A percentile compares a stretch with the other conserved stretches of the same genome.
Conservation (phyloP, 2,797 vertebrate species). For the Sebastes melanostomus region DNA sequence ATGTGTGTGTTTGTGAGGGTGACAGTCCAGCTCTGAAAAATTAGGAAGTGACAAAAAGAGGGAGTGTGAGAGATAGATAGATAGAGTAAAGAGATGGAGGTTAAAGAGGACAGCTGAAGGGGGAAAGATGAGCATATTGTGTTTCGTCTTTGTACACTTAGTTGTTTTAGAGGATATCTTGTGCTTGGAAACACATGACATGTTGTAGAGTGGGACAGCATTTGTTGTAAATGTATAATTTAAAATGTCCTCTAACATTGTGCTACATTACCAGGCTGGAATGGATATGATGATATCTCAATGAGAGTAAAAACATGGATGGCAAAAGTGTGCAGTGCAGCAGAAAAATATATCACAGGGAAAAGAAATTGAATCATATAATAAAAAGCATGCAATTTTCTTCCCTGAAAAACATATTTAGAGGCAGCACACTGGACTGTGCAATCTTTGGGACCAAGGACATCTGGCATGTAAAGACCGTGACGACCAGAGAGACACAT, state of each 20-base stretch:
- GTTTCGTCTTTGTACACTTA: not conserved
- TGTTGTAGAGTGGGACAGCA: not conserved
- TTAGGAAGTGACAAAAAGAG: not conserved
- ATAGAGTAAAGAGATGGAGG: not conserved
- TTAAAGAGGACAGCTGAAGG: not conserved
- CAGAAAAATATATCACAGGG: not conserved
- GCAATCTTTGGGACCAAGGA: not conserved
- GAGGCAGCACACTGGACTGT: not conserved
- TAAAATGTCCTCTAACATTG: not conserved
- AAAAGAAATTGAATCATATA: not conserved
- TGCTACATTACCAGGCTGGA: not conserved
- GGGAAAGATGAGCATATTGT: not conserved
- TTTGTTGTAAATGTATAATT: slow-evolving; percentile 11
- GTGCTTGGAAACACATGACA: slow-evolving; percentile 6
- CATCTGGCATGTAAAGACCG: not conserved
- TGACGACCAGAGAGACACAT: not conserved
- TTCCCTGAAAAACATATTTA: not conserved
- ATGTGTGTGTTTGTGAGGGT: slow-evolving; percentile 19
- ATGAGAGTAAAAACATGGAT: not conserved
- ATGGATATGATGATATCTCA: not conserved
- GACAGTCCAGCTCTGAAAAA: slow-evolving; percentile 24
- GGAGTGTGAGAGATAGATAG: not conserved
- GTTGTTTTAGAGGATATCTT: not conserved
- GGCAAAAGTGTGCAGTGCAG: not conserved
- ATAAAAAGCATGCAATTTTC: not conserved